Base-by-base conservation (phyloP, 2,113 vertebrate species). In the Rhagologus leucostigma region DNA sequence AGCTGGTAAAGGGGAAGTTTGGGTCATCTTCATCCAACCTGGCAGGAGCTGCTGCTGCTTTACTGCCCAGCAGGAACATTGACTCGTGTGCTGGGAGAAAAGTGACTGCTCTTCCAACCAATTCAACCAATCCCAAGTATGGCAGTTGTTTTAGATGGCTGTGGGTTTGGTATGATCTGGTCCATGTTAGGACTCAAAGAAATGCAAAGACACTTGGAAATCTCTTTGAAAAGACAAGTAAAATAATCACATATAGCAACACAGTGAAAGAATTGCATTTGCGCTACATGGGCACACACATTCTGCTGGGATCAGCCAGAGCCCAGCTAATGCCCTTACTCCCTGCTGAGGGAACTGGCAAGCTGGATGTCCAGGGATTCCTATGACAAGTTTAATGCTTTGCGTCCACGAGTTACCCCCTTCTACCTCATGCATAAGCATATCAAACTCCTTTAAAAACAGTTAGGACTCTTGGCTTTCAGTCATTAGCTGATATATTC, bases 211-310 rank as follows among this genome's bases (percentile, higher is more conserved):
- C 13, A 11, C 37, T 73, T 81, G 35, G 24, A 85, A 83, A 60
- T 15, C 3, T 79, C 35, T 87, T 55, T 35, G 42, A 37, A 77
- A 87, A 46, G 55, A 47, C 65, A n/a, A 33, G 15, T 27, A 7
- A 39, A 59, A 50, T 47, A 80, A 17, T 63, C 11, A 6, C 5
- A 22, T 50, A 2, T 10, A 30, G 69, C 17, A 75, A 13, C 0
- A 2, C 20, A 63, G 5, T 16, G 52, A 52, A 64, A 49, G 53
- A 30, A 24, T 53, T 50, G 15, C 63, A 37, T 33, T 27, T 70
- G 60, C 2, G 0, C 20, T 56, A 2, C 0, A 2, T 7, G 9
- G 23, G 23, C 19, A 20, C 44, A 8, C 27, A 2, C 11, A 1
- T 44, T 75, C 7, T 71, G 37, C 29, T 18, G 10, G 39, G 29